Base-by-base conservation (phyloP, 2,797 vertebrate species). In the Ceryle rudis region DNA sequence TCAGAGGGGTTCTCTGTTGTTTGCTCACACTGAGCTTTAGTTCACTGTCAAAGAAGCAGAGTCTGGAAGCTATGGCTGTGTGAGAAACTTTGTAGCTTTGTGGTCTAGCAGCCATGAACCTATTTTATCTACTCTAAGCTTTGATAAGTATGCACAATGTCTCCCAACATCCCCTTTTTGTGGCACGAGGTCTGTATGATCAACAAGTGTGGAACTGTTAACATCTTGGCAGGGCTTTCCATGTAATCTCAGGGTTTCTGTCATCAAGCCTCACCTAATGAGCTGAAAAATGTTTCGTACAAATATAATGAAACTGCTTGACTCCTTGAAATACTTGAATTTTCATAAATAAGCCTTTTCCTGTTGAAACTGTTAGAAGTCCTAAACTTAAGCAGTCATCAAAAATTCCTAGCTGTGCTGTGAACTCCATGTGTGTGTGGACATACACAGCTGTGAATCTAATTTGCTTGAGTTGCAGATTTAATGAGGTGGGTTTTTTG, bases 391-490 rank as follows among this genome's bases (percentile, higher is more conserved):
- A 65, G 62, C 17, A 90, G 79, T 41, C 58, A 89, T 81, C 41
- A 78, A 71, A 80, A 90, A 54, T 49, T 93, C 75, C 85, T 39
- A 83, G 57, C 47, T 52, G 39, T 73, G 62, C 78, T 71, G 72
- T 49, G 88, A 49, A 33, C 29, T 94, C 55, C 55, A 8, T 46
- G 55, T 65, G 67, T 73, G 44, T 79, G 33, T 65, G 2, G 1
- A 82, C 37, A 60, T 6, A 67, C 44, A 81, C 69, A 92, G 81
- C 85, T 91, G 72, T 83, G 84, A 92, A 83, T 75, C 47, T 65
- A 86, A 33, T 91, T 78, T 95, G 94, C 92, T 78, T 70, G 75
- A 93, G 86, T 86, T 96, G 96, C 94, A 95, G 62, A 92, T 94
- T 96, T 93, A 91, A 90, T 92, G 62, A 90, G 69, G 57, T 57